Conservation (phyloP, 2,113 vertebrate genomes). For the Micronisus gabar region DNA sequence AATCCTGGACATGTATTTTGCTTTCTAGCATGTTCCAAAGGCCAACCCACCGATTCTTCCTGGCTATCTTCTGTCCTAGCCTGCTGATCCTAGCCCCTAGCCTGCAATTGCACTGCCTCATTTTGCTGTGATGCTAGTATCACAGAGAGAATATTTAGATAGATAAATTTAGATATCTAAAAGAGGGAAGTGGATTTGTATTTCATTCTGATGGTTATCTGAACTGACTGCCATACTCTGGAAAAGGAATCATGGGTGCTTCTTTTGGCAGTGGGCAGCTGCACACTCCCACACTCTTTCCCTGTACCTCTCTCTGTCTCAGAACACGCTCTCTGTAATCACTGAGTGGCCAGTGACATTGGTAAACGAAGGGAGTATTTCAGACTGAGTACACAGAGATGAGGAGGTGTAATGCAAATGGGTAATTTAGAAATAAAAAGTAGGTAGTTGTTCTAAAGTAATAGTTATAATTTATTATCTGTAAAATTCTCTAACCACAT, state of each 20-base stretch:
- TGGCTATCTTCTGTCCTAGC: neutral
- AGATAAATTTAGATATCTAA: neutral
- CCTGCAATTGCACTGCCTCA: neutral
- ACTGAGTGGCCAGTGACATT: neutral
- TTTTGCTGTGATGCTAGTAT: neutral
- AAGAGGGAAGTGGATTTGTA: neutral
- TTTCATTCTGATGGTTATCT: neutral
- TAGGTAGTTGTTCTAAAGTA: constrained; percentile 6
- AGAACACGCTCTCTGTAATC: neutral
- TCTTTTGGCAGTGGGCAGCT: accelerated
- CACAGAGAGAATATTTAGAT: neutral
- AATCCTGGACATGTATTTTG: neutral
- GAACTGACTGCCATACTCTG: neutral
- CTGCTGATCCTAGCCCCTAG: neutral
- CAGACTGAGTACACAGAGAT: neutral
- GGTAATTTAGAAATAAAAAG: constrained; percentile 19
- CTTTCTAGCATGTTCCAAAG: neutral
- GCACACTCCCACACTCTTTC: neutral
- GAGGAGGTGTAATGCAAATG: neutral
- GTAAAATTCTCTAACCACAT: constrained; percentile 33
- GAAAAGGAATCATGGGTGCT: neutral
- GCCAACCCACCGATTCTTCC: neutral
- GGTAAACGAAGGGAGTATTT: neutral
- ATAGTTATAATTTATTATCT: constrained; percentile 16
- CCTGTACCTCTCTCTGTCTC: neutral